These are phyloP conservation scores for Urocitellus parryii DNA, from an alignment of 2,113 vertebrate species.

Conservation along the genomic window DNA sequence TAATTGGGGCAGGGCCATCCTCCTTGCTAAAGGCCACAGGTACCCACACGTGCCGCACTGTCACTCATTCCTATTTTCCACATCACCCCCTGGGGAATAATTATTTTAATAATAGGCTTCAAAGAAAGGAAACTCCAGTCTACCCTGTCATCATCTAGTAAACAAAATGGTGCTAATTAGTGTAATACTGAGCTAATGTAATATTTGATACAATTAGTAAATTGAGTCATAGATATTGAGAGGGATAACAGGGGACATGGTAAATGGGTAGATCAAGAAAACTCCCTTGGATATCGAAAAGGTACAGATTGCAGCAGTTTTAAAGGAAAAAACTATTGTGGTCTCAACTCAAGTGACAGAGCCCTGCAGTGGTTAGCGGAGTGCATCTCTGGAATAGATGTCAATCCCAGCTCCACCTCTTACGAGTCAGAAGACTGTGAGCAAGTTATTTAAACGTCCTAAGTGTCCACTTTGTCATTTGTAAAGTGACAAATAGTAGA, in stretches of 20 bases:
- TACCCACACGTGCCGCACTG: conserved; percentile 74
- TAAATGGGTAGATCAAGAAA: conserved; percentile 44
- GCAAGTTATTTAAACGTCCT: not conserved
- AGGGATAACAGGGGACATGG: conserved; percentile 29
- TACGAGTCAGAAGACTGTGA: not conserved
- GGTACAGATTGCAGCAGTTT: not conserved
- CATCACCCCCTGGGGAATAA: conserved; percentile 82
- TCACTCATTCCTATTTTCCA: conserved; percentile 77
- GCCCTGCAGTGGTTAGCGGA: not conserved
- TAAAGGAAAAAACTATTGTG: conserved; percentile 43
- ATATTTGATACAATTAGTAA: conserved; percentile 70
- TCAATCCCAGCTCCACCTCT: not conserved
- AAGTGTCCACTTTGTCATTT: conserved; percentile 16
- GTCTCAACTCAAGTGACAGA: not conserved
- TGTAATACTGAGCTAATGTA: conserved; percentile 57
- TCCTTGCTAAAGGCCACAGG: conserved; percentile 84
- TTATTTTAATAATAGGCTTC: conserved; percentile 82
- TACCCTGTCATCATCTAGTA: conserved; percentile 70
- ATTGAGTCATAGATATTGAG: conserved; percentile 62
- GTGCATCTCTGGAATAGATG: not conserved
- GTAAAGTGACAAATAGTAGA: conserved; percentile 1
- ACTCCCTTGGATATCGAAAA: conserved; percentile 19
- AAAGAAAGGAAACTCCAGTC: conserved; percentile 59
- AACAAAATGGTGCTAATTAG: conserved; percentile 75
- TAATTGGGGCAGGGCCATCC: conserved; percentile 88